phyloP scores from a whole-genome alignment of 2,888 invertebrate genomes.

The Sphinx pinastri region DNA sequence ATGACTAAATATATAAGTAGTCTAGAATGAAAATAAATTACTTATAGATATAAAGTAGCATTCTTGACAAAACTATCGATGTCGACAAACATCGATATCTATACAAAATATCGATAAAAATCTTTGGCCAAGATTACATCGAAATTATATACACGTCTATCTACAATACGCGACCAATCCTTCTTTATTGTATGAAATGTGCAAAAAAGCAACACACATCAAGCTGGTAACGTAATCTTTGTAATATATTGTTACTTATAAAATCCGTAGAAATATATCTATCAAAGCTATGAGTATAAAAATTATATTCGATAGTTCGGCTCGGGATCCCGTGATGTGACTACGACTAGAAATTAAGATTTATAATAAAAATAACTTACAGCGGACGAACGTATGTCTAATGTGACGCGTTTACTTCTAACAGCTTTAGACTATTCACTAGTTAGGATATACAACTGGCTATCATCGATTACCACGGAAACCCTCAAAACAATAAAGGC shows the following conservation, averaged over 20 bases:
- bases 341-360: conserved; percentile 35
- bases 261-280: conserved; percentile 49
- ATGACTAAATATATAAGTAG: neutral
- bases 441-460: conserved; percentile 15
- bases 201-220: conserved; percentile 37
- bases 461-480: conserved; percentile 34
- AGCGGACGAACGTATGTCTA: conserved; percentile 19
- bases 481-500: conserved; percentile 44
- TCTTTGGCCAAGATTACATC: conserved; percentile 24
- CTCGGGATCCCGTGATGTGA: conserved; percentile 40
- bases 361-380: conserved; percentile 4
- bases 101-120: conserved; percentile 25
- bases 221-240: conserved; percentile 58
- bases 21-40: conserved; percentile 14
- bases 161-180: conserved; percentile 19
- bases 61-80: conserved; percentile 1
- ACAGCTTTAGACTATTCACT: conserved; percentile 13
- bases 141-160: conserved; percentile 18
- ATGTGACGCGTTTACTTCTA: conserved; percentile 21
- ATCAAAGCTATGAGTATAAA: conserved; percentile 49
- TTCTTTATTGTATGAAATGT: conserved; percentile 41
- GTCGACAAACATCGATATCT: conserved; percentile 9
- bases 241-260: conserved; percentile 43
- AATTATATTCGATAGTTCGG: conserved; percentile 42
- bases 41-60: conserved; percentile 11